A percentile compares a stretch with the other conserved stretches of the same genome.
Conservation (phyloP, 2,888 invertebrate genomes). For the Gastrophysa polygoni region DNA sequence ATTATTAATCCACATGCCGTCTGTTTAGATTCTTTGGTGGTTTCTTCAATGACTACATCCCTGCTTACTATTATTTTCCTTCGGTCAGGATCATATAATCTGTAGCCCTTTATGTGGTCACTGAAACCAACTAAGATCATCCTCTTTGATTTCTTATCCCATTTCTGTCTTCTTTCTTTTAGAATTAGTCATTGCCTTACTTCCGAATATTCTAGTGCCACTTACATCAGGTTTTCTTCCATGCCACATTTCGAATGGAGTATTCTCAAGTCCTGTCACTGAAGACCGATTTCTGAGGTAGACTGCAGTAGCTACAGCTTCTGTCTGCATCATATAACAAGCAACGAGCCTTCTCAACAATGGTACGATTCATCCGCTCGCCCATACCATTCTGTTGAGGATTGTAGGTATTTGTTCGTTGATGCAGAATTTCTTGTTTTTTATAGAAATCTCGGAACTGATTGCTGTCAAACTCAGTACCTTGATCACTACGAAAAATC, state of each 20-base stretch:
- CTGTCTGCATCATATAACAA: slow-evolving; percentile 24
- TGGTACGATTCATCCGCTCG: slow-evolving; percentile 24
- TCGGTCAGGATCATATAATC: slow-evolving; percentile 29
- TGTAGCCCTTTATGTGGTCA: slow-evolving; percentile 30
- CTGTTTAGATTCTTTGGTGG: slow-evolving; percentile 11
- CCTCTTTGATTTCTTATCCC: slow-evolving; percentile 32
- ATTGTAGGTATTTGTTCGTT: slow-evolving; percentile 25
- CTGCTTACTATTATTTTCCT: slow-evolving; percentile 14
- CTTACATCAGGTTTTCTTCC: slow-evolving; percentile 32
- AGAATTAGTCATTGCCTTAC: slow-evolving; percentile 34
- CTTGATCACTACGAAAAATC: slow-evolving; percentile 24
- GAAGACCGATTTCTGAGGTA: slow-evolving; percentile 32
- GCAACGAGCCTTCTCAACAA: slow-evolving; percentile 26
- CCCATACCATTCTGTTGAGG: slow-evolving; percentile 27
- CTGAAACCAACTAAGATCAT: slow-evolving; percentile 31
- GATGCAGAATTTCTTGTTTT: slow-evolving; percentile 30
- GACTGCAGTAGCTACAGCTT: slow-evolving; percentile 33
- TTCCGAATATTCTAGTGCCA: slow-evolving; percentile 34
- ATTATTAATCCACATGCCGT: background rate
- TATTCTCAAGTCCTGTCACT: slow-evolving; percentile 29
- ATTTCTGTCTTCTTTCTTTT: slow-evolving; percentile 33
- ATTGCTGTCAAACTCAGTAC: slow-evolving; percentile 26
- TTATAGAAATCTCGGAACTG: slow-evolving; percentile 20
- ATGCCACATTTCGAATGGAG: slow-evolving; percentile 35
- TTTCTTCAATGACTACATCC: slow-evolving; percentile 18